Percentiles rank a stretch among this genome's conserved stretches.
These are phyloP conservation scores for Numenius arquata DNA, from an alignment of 2,113 vertebrate genomes.

Conservation along the genomic window DNA sequence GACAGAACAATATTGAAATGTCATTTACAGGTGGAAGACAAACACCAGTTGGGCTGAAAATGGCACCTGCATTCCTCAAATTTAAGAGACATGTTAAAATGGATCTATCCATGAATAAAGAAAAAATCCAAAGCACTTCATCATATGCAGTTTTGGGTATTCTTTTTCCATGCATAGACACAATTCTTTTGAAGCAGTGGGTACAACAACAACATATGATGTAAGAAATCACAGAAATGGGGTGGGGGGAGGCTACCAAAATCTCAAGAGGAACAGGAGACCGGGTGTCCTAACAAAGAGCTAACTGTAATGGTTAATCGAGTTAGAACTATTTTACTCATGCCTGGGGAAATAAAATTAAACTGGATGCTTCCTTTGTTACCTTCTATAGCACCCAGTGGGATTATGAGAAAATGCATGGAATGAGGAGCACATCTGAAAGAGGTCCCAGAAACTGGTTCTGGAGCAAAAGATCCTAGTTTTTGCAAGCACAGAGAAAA, in stretches of 20 bases:
- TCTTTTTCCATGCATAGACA: neutral
- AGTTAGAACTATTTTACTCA: neutral
- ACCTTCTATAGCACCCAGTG: neutral
- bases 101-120: accelerated
- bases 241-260: neutral
- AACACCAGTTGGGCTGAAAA: neutral
- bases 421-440: neutral
- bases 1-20: neutral
- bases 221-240: neutral
- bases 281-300: neutral
- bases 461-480: neutral
- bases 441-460: neutral
- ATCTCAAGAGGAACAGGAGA: neutral
- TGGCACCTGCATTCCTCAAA: neutral
- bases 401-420: neutral
- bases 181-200: neutral
- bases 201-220: neutral
- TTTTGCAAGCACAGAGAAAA: neutral
- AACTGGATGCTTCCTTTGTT: neutral
- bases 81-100: accelerated
- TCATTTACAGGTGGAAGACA: neutral
- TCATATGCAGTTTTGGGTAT: neutral
- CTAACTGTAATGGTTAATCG: neutral
- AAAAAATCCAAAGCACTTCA: neutral
- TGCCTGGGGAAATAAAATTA: neutral